A percentile compares a stretch with the other conserved stretches of the same genome.
phyloP scores from a whole-genome alignment of 2,888 invertebrate species.

The Tinea trinotella region DNA sequence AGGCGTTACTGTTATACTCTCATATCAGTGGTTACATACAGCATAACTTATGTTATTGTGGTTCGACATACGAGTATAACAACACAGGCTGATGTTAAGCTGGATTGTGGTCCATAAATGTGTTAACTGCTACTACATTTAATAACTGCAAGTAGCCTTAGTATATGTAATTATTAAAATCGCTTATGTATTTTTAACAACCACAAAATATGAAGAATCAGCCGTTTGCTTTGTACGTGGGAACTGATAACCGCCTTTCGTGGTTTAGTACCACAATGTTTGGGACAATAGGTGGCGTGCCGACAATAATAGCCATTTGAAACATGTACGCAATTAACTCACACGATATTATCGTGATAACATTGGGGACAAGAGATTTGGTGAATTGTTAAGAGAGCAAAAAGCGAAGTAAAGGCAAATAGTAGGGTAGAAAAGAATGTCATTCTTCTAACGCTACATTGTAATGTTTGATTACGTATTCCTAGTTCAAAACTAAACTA shows the following conservation, averaged over 20 bases:
- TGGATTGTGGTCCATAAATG: too few relatives aligned
- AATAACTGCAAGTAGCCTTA: too few relatives aligned
- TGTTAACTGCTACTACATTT: too few relatives aligned
- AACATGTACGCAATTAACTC: constrained; percentile 14
- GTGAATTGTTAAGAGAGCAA: neutral
- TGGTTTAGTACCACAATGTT: constrained; percentile 1
- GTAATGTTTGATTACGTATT: neutral
- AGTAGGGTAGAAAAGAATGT: neutral
- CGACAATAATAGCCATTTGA: constrained; percentile 9
- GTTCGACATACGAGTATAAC: too few relatives aligned
- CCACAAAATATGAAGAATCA: neutral
- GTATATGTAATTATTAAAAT: too few relatives aligned
- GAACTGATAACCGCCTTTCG: constrained; percentile 6
- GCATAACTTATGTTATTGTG: too few relatives aligned
- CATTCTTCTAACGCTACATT: neutral
- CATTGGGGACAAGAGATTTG: neutral
- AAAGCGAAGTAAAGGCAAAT: neutral
- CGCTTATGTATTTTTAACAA: too few relatives aligned
- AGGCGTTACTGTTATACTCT: too few relatives aligned
- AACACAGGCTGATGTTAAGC: too few relatives aligned
- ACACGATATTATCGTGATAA: constrained; percentile 7
- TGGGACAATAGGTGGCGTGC: constrained; percentile 13
- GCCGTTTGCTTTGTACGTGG: constrained; percentile 9
- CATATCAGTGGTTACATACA: too few relatives aligned
- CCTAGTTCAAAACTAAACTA: too few relatives aligned